Evolutionary conservation across 2,113 vertebrate species (phyloP).

Genomic region (Dermatemys mawii): DNA sequence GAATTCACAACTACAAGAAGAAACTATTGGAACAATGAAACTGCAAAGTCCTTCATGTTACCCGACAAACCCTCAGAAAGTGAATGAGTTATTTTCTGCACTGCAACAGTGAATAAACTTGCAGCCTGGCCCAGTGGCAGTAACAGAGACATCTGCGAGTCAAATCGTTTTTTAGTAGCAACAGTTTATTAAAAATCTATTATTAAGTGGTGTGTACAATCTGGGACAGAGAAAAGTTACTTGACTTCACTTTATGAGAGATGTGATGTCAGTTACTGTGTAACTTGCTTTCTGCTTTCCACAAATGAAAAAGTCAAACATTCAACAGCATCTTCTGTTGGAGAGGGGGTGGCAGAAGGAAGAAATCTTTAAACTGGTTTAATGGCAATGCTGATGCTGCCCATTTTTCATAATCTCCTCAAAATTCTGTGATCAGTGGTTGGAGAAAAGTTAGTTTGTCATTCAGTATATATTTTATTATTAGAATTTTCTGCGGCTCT

Average conservation of each 20-base stretch:
- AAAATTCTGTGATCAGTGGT: background rate
- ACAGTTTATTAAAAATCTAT: background rate
- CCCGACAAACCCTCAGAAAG: background rate
- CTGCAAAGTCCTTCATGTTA: background rate
- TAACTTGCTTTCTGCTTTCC: background rate
- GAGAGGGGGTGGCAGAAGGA: fast-evolving
- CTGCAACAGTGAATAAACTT: background rate
- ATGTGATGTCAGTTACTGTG: background rate
- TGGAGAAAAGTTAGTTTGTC: background rate
- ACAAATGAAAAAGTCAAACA: background rate
- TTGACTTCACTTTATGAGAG: background rate
- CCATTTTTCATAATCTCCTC: background rate
- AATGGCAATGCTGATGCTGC: background rate
- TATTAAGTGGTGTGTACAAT: fast-evolving
- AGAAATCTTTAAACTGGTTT: background rate
- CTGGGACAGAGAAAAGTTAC: background rate
- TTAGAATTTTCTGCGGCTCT: background rate
- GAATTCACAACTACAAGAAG: background rate
- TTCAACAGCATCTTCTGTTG: background rate
- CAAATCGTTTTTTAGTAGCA: background rate
- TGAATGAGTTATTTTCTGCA: background rate
- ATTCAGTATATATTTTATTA: background rate
- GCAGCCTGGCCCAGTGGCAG: background rate
- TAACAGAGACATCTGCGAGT: background rate
- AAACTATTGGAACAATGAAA: background rate